Evolutionary conservation across 1,140 invertebrate species (phyloP), one percentile per base, ranked within the genome.

Genomic region (Phocides pigmalion): DNA sequence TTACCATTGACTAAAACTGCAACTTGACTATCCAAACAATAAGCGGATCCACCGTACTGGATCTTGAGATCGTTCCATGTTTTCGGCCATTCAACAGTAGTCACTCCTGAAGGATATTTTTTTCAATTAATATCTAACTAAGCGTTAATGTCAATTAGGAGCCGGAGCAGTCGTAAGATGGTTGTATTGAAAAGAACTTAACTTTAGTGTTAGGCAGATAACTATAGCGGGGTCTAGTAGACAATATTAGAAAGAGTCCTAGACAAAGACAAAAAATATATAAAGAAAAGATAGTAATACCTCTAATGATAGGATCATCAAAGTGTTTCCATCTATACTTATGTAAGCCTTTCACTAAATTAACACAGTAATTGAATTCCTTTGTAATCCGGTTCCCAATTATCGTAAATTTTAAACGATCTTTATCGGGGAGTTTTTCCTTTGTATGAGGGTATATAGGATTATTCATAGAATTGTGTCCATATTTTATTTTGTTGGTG

Each of bases 1-100:
- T 84, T 73, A 12, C 84, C 85, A 62, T 93, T 86, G 0, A 84
- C 54, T 35, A 92, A 79, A 0, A 93, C 76, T 6, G 82, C 89
- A 9, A 92, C 84, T 49, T 76, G 68, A 16, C 71, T 82, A 19
- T 68, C 20, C n/a, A 88, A 59, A 20, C 87, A 87, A 47, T 79
- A 86, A 1, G 81, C 74, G 16, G 68, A 16, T 2, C 70, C 74
- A 19, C 85, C 85, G 64, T 81, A 79, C 54, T 80, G 37, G 5
- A 79, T 19, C 59, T 89, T 88, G 8, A 90, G 69, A 56, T 85
- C 81, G 12, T 81, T 80, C 72, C 72, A 83, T 56, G 80, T 59
- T 47, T 74, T 64, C 0, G 79, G 77, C 88, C 86, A 90, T 67
- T 89, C 86, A 4, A 83, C 77, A 3, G 73, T 71, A 5, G 75